A percentile compares a stretch with the other conserved stretches of the same genome.
These are phyloP conservation scores for Diarsia rubi DNA, from an alignment of 2,888 invertebrate species.

Conservation along the genomic window DNA sequence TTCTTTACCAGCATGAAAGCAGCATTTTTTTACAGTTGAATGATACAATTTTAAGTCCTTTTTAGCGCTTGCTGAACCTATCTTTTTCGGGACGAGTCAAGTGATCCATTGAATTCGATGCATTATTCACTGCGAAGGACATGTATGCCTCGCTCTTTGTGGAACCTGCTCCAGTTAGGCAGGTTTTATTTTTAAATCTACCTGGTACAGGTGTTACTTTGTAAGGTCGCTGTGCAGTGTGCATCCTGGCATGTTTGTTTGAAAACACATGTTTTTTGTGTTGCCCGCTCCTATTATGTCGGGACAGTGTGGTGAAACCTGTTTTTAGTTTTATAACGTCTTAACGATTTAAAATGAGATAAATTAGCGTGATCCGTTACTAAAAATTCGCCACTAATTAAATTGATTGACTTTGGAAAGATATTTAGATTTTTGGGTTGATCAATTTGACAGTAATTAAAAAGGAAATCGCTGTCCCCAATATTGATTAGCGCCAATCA, in stretches of 20 bases:
- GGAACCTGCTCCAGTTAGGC: conserved; percentile 69
- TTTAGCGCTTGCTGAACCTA: neutral
- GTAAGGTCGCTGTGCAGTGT: conserved; percentile 65
- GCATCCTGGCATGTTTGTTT: conserved; percentile 67
- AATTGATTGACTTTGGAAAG: conserved; percentile 43
- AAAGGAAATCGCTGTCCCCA: conserved; percentile 41
- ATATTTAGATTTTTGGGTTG: conserved; percentile 43
- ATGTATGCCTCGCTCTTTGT: conserved; percentile 61
- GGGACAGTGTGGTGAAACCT: conserved; percentile 28
- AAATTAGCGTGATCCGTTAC: conserved; percentile 28
- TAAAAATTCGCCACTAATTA: conserved; percentile 34
- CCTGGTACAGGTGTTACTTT: conserved; percentile 77
- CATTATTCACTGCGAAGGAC: conserved; percentile 51
- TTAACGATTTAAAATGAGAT: conserved; percentile 12
- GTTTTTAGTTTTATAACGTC: conserved; percentile 29
- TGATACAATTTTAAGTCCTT: conserved; percentile 1
- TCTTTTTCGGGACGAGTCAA: conserved; percentile 19
- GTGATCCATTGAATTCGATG: conserved; percentile 40
- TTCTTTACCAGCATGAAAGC: conserved; percentile 25
- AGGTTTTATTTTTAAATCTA: conserved; percentile 75
- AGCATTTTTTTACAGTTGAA: neutral
- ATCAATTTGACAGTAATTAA: conserved; percentile 40
- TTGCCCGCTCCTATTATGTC: conserved; percentile 36
- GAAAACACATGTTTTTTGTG: conserved; percentile 60
- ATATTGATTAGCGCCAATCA: conserved; percentile 36